These are phyloP conservation scores for Falco columbarius DNA, from an alignment of 2,797 vertebrate genomes.

Conservation along the genomic window DNA sequence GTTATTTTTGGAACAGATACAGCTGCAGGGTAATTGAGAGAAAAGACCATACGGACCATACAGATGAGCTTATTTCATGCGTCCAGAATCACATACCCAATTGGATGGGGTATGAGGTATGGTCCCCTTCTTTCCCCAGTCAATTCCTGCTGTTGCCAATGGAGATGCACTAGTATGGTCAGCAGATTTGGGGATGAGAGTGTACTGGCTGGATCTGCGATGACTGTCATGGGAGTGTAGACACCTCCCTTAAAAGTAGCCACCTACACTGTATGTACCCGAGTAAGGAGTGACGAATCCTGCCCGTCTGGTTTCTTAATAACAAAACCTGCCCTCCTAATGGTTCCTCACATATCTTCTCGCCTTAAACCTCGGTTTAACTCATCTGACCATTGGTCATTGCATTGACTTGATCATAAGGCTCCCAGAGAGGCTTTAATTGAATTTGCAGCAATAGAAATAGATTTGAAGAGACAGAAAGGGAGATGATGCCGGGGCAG, in stretches of 20 bases:
- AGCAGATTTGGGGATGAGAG: background rate
- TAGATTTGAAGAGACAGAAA: conserved; percentile 3
- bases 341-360: background rate
- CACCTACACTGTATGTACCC: background rate
- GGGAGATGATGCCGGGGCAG: background rate
- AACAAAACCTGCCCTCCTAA: background rate
- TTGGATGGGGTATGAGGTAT: background rate
- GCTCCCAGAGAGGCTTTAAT: background rate
- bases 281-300: background rate
- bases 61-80: background rate
- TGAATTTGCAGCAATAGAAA: conserved; percentile 20
- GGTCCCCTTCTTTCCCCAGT: background rate
- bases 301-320: background rate
- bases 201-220: background rate
- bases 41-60: background rate
- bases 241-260: background rate
- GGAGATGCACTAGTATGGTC: background rate
- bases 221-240: background rate
- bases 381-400: background rate
- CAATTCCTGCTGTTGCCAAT: background rate
- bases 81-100: background rate
- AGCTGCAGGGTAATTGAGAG: conserved; percentile 31
- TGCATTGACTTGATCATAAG: conserved; percentile 1
- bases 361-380: background rate
- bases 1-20: conserved; percentile 49